Evolutionary conservation across 2,797 vertebrate species (phyloP).

Genomic region (Triplophysa bombifrons): DNA sequence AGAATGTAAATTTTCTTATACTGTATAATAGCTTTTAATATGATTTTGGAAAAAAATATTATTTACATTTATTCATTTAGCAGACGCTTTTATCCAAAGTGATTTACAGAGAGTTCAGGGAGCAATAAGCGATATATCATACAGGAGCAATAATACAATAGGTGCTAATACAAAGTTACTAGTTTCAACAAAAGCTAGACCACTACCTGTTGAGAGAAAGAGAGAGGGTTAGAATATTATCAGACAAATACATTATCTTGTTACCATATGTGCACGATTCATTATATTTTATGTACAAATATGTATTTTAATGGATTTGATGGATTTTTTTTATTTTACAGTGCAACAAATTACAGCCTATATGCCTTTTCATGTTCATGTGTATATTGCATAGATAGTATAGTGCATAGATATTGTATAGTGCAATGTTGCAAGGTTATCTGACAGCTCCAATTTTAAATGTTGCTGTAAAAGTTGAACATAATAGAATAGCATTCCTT

Average conservation of each 20-base stretch:
- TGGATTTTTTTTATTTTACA: not conserved
- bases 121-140: no score
- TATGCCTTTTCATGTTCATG: not conserved
- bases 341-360: not conserved
- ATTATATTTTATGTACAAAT: not conserved
- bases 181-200: no score
- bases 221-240: not conserved
- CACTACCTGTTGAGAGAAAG: no score
- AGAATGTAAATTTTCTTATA: not conserved
- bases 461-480: not conserved
- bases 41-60: not conserved
- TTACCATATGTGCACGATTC: not conserved
- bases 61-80: no score
- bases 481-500: not conserved
- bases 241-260: not conserved
- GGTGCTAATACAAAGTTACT: no score
- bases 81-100: no score
- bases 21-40: not conserved
- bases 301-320: not conserved
- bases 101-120: no score
- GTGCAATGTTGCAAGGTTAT: not conserved
- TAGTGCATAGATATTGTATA: no score
- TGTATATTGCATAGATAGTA: no score
- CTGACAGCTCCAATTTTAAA: not conserved
- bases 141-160: no score